phyloP scores from a whole-genome alignment of 2,888 invertebrate species.

The Polydesmus complanatus region DNA sequence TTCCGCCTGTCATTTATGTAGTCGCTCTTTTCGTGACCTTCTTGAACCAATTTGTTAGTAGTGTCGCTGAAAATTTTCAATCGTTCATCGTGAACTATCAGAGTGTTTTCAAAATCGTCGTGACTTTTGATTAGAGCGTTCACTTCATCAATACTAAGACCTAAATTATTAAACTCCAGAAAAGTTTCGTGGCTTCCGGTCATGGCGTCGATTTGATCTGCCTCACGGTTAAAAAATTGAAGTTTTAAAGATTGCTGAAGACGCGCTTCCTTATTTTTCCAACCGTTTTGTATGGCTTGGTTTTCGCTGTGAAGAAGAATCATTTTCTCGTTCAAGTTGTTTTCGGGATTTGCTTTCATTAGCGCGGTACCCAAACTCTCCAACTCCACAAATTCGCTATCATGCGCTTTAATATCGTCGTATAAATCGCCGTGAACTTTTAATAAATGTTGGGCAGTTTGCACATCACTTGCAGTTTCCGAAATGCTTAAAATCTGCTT shows the following conservation, averaged over 20 bases:
- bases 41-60: slow-evolving; percentile 63
- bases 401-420: slow-evolving; percentile 78
- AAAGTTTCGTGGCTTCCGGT: slow-evolving; percentile 89
- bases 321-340: slow-evolving; percentile 57
- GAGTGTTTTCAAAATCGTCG: slow-evolving; percentile 79
- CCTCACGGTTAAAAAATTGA: slow-evolving; percentile 86
- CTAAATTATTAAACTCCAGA: slow-evolving; percentile 72
- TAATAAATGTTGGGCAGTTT: slow-evolving; percentile 74
- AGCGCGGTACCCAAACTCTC: slow-evolving; percentile 31
- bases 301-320: slow-evolving; percentile 58
- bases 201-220: slow-evolving; percentile 90
- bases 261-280: slow-evolving; percentile 72
- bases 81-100: slow-evolving; percentile 85
- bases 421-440: slow-evolving; percentile 82
- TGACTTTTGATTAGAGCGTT: slow-evolving; percentile 85
- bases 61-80: slow-evolving; percentile 65
- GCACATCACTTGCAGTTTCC: slow-evolving; percentile 70
- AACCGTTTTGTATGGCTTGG: slow-evolving; percentile 58
- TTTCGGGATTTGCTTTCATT: slow-evolving; percentile 46
- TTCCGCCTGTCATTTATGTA: slow-evolving; percentile 5
- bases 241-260: slow-evolving; percentile 75
- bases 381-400: slow-evolving; percentile 49
- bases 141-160: slow-evolving; percentile 77
- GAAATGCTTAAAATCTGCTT: slow-evolving; percentile 66
- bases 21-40: slow-evolving; percentile 58